Evolutionary conservation across 2,797 vertebrate species (phyloP).

Genomic region (Sphaeramia orbicularis): DNA sequence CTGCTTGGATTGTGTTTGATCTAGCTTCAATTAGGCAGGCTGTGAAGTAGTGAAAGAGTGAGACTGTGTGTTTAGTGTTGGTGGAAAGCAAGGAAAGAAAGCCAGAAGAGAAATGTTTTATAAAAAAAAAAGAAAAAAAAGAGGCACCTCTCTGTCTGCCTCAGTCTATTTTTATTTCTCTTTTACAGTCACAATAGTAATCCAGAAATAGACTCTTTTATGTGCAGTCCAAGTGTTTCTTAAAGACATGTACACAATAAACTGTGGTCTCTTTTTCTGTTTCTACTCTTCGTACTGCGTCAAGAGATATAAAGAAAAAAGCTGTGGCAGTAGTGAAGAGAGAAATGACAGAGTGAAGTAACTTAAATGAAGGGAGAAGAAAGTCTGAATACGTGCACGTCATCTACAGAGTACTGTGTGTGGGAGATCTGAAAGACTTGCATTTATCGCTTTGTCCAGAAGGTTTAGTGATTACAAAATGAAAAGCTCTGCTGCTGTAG

Average conservation of each 20-base stretch:
- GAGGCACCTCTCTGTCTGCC: slow-evolving; percentile 32
- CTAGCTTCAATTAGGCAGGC: slow-evolving; percentile 34
- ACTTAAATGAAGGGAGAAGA: slow-evolving; percentile 19
- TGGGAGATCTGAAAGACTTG: slow-evolving; percentile 34
- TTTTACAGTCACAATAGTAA: slow-evolving; percentile 35
- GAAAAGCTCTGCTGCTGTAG: slow-evolving; percentile 11
- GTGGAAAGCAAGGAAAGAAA: slow-evolving; percentile 1
- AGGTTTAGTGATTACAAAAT: slow-evolving; percentile 7
- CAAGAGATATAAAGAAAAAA: slow-evolving; percentile 12
- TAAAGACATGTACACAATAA: slow-evolving; percentile 40
- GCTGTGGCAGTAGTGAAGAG: neutral
- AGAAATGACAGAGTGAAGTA: slow-evolving; percentile 2
- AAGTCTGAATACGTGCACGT: slow-evolving; percentile 27
- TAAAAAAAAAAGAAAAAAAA: slow-evolving; percentile 12
- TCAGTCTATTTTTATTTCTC: slow-evolving; percentile 33
- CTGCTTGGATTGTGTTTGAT: slow-evolving; percentile 44
- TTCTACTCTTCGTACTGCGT: slow-evolving; percentile 11
- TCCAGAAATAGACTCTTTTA: slow-evolving; percentile 58
- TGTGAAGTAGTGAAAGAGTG: slow-evolving; percentile 13
- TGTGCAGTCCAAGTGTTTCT: slow-evolving; percentile 33
- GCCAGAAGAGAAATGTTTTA: neutral
- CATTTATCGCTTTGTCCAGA: slow-evolving; percentile 33
- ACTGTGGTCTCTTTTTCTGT: slow-evolving; percentile 5
- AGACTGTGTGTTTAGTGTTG: neutral
- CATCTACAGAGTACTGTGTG: slow-evolving; percentile 8